Base-by-base conservation (phyloP, 2,113 vertebrate genomes). In the Alethe diademata region DNA sequence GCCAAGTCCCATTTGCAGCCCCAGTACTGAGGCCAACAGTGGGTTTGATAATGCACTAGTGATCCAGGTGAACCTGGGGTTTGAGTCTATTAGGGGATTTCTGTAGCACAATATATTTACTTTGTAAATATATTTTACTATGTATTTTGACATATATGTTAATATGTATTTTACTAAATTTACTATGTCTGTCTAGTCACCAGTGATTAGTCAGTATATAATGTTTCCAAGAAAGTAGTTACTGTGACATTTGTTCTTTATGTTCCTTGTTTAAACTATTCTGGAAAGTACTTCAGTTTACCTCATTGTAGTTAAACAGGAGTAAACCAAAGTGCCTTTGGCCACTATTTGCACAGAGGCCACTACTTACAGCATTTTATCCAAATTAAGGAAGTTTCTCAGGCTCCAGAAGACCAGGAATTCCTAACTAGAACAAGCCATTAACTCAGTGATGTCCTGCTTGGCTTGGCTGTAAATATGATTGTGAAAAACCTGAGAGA, bases 101-200 rank as follows among this genome's bases (percentile, higher is more conserved):
- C 64, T 82, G 88, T 53, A 85, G 66, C 84, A 79, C 71, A 51
- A 31, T 65, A 25, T 24, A 24, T 92, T 85, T 95, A 71, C 81
- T 94, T 58, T 92, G 78, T 83, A 42, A 53, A 53, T 53, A 18
- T 53, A 31, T 53, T 53, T 53, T 53, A 12, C 26, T 53, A 11
- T 53, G 51, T 29, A 53, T 53, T 53, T 53, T 53, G 17, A 31
- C 51, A 53, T 29, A 53, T 53, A 29, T 53, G 31, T 53, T 53
- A 19, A 18, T 53, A 53, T 78, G 83, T 57, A 66, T 94, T 96
- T 96, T 93, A 73, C 70, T 92, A 76, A 33, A 95, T 95, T 96
- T 91, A 81, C 78, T 47, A 9, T 86, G 78, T 94, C 92, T 88
- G 36, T 90, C 82, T 56, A 72, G 38, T 85, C 35, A 71, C 65